A percentile compares a stretch with the other conserved stretches of the same genome.
Evolutionary conservation across 2,113 vertebrate genomes (phyloP).

Genomic region (Puma concolor): DNA sequence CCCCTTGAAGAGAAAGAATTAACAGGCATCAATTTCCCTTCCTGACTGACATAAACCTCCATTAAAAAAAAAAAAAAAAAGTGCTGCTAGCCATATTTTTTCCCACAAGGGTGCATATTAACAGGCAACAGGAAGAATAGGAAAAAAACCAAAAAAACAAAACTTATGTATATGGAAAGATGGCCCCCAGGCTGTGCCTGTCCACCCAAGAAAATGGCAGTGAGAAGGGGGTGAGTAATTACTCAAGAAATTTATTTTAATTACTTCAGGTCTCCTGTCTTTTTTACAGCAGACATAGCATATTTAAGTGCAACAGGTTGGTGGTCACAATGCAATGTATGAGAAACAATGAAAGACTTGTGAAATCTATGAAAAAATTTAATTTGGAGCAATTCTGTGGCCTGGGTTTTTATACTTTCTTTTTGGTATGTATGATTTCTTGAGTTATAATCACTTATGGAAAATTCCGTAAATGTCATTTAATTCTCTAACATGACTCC

Average conservation of each 20-base stretch:
- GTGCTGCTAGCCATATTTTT: not conserved
- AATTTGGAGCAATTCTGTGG: conserved; percentile 37
- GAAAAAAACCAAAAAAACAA: not conserved
- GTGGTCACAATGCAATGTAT: not conserved
- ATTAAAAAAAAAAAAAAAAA: not conserved
- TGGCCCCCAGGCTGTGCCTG: not conserved
- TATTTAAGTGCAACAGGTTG: conserved; percentile 62
- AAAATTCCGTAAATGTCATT: conserved; percentile 39
- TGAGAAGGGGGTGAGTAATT: not conserved
- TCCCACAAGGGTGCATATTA: not conserved
- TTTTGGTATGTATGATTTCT: not conserved
- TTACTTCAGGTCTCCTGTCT: not conserved
- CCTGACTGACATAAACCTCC: not conserved
- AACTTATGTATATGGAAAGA: not conserved
- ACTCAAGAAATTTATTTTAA: not conserved
- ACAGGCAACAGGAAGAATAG: not conserved
- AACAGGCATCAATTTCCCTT: not conserved
- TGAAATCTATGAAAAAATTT: not conserved
- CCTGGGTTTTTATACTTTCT: not conserved
- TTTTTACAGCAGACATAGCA: not conserved
- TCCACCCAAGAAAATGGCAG: not conserved
- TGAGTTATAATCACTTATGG: conserved; percentile 18
- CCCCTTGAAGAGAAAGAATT: conserved; percentile 32
- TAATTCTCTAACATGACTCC: conserved; percentile 29
- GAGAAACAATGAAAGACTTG: conserved; percentile 9